A percentile compares a stretch with the other conserved stretches of the same genome.
Conservation (phyloP, 2,113 vertebrate species). For the Pandion haliaetus region DNA sequence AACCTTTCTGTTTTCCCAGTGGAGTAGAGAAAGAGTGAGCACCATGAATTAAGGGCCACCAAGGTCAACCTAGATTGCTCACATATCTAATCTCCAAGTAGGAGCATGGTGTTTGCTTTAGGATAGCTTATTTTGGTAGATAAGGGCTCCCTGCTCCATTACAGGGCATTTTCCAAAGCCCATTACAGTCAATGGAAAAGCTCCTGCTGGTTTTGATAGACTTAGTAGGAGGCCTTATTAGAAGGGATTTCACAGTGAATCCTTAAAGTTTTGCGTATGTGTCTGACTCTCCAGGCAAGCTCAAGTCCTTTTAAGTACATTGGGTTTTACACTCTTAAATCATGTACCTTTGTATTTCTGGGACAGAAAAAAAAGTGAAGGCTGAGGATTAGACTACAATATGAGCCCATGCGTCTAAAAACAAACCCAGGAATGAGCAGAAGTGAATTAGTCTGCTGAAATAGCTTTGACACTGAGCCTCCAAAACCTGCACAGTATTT, state of each 20-base stretch:
- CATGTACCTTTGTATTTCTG: not conserved
- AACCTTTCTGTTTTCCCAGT: not conserved
- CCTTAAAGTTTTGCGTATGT: not conserved
- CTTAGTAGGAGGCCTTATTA: not conserved
- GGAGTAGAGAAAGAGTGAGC: not conserved
- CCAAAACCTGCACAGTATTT: not conserved
- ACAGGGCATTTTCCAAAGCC: not conserved
- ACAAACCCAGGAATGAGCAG: not conserved
- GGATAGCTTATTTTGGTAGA: not conserved
- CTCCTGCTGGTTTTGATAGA: not conserved
- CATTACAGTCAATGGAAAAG: not conserved
- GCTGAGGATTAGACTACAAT: not conserved
- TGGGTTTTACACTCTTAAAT: not conserved
- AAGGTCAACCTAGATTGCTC: not conserved
- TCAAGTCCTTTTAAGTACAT: not conserved
- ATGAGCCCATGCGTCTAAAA: not conserved
- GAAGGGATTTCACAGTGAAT: not conserved
- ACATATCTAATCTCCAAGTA: not conserved
- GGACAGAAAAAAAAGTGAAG: not conserved
- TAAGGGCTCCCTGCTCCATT: not conserved
- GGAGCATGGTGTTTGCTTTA: not conserved
- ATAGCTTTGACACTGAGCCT: not conserved
- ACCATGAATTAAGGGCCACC: not conserved
- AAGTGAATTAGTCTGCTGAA: not conserved
- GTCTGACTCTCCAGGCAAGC: not conserved